Conservation (phyloP, 2,797 vertebrate genomes). For the Gobio occitaniae region DNA sequence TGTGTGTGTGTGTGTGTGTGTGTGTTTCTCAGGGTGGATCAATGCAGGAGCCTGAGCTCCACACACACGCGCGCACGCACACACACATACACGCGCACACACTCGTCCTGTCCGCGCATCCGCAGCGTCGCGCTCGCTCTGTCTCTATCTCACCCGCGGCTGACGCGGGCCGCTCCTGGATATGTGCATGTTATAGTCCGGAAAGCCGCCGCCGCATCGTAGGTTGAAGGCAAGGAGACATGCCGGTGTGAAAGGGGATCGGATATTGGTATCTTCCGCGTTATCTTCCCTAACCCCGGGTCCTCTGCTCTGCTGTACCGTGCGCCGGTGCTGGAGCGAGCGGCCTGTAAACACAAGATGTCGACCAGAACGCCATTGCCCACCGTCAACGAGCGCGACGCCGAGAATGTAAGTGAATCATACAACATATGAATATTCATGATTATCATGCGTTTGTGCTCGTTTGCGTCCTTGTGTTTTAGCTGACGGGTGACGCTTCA, state of each 20-base stretch:
- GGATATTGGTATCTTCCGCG: conserved; percentile 14
- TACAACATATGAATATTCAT: background rate
- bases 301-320: conserved; percentile 35
- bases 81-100: background rate
- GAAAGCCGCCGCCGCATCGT: conserved; percentile 37
- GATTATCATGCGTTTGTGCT: background rate
- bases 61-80: conserved; percentile 9
- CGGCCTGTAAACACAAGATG: conserved; percentile 68
- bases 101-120: conserved; percentile 27
- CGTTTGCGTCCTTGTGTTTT: background rate
- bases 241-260: conserved; percentile 56
- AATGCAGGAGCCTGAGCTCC: conserved; percentile 51
- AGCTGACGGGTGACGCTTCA: background rate
- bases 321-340: conserved; percentile 57
- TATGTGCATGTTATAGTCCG: conserved; percentile 28
- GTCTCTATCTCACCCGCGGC: conserved; percentile 24
- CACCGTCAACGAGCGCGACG: conserved; percentile 88
- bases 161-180: conserved; percentile 47
- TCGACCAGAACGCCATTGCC: conserved; percentile 89
- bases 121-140: conserved; percentile 13
- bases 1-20: no score
- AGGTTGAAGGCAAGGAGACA: conserved; percentile 42
- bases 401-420: conserved; percentile 83
- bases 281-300: conserved; percentile 47
- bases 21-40: conserved; percentile 57